Evolutionary conservation across 2,113 vertebrate genomes (phyloP).

Genomic region (Myrmecobius fasciatus): DNA sequence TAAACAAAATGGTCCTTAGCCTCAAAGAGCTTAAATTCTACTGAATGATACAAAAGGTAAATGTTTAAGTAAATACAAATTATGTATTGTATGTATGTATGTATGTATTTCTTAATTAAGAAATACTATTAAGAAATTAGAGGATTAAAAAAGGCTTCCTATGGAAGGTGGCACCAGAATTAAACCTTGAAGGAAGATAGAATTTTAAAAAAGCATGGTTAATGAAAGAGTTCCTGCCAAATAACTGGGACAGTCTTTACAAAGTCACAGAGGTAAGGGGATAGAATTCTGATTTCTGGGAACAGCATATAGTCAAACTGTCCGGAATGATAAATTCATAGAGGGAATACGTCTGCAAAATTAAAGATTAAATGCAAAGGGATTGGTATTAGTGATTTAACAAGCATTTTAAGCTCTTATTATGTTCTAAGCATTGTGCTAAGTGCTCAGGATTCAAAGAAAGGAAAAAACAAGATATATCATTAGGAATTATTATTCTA

Average conservation of each 20-base stretch:
- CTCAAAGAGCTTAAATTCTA: background rate
- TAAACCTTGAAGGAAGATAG: background rate
- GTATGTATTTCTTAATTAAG: too few species aligned
- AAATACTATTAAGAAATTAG: background rate
- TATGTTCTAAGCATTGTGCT: background rate
- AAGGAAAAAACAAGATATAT: background rate
- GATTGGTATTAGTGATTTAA: background rate
- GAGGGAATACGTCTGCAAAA: background rate
- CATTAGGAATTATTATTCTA: background rate
- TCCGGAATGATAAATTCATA: background rate
- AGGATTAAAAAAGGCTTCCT: background rate
- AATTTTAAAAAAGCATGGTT: background rate
- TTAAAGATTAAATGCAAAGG: background rate
- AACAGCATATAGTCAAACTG: background rate
- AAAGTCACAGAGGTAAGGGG: background rate
- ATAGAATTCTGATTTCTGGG: background rate
- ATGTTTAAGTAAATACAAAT: background rate
- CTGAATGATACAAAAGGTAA: background rate
- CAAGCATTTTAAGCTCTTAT: background rate
- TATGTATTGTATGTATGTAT: too few species aligned
- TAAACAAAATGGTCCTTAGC: too few species aligned
- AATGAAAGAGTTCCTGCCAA: background rate
- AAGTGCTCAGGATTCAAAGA: background rate
- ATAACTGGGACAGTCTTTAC: background rate
- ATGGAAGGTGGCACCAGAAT: background rate